Evolutionary conservation across 2,888 invertebrate genomes (phyloP), one percentile per base, ranked within the genome.

Genomic region (Coecobrya sp.): DNA sequence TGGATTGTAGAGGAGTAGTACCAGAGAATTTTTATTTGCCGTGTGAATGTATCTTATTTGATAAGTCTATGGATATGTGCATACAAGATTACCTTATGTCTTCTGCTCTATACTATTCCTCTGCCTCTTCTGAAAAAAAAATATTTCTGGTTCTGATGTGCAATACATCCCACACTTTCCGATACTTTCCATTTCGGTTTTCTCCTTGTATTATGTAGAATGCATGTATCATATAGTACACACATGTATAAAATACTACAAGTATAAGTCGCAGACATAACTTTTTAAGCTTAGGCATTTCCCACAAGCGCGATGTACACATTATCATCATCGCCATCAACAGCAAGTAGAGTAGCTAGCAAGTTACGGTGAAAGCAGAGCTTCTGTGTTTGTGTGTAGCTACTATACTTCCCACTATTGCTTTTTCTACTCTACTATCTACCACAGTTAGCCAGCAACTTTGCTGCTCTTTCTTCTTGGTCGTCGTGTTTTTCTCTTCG

Each of bases 11-110:
- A 55, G 55, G 55, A 55, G 55, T 25, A 19, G 25, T 65, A 65
- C 3, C 7, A 36, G 19, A 11, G 22, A 73, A 73, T 42, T 36
- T 70, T 73, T 45, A 36, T 45, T 73, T 45, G 19, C 42, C 19
- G 49, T 65, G 65, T 45, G 49, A 88, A 65, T 88, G 79, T 87
- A 87, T 88, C 79, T 79, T 65, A 76, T 81, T 88, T 88, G 79
- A 79, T 86, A 86, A 79, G 79, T 86, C 36, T 36, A 86, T 11
- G 27, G 3, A 25, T 22, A 59, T 7, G n/a, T 8, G 8, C 7
- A 59, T 59, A 59, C 19, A 36, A 36, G 36, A 36, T 36, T 36
- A 36, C 36, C 36, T n/a, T n/a, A 36, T 36, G 36, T 36, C 3
- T 36, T 36, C 36, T 36, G 36, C 7, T 36, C 3, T 2, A 36